Evolutionary conservation across 23 tunicate genomes (phyloP).

Genomic region (Trididemnum miniatum): DNA sequence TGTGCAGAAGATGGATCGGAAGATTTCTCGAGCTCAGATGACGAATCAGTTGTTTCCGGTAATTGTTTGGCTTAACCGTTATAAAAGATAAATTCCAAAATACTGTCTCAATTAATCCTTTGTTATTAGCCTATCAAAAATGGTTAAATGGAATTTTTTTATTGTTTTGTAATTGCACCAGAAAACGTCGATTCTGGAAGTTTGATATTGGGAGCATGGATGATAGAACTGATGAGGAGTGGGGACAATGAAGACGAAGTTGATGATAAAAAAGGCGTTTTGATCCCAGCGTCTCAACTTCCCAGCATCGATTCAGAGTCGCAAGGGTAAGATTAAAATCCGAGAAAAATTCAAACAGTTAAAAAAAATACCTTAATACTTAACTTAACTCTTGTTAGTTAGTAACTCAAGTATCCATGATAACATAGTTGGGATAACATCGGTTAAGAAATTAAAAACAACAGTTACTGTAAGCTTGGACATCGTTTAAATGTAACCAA

Average conservation of each 20-base stretch:
- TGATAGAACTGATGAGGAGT: constrained; percentile 20
- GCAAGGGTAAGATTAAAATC: background rate
- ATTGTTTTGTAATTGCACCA: background rate
- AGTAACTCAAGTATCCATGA: too few relatives aligned
- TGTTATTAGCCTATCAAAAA: background rate
- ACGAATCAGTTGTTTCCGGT: constrained; percentile 3
- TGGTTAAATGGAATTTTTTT: too few relatives aligned
- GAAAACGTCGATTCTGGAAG: background rate
- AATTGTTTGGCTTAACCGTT: too few relatives aligned
- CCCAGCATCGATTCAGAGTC: background rate
- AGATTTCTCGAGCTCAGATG: constrained; percentile 15
- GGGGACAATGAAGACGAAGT: background rate
- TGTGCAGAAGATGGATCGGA: constrained; percentile 31
- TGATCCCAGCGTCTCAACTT: constrained; percentile 1
- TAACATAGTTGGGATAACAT: too few relatives aligned
- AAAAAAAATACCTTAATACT: too few relatives aligned
- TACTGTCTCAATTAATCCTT: too few relatives aligned
- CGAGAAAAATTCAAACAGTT: background rate
- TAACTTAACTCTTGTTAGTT: too few relatives aligned
- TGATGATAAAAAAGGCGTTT: constrained; percentile 10
- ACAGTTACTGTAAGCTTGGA: too few relatives aligned
- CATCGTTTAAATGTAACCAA: too few relatives aligned
- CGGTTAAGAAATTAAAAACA: too few relatives aligned
- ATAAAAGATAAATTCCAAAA: too few relatives aligned
- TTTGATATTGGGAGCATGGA: constrained; percentile 25